Base-by-base conservation (phyloP, 2,113 vertebrate genomes). In the Mixornis gularis region DNA sequence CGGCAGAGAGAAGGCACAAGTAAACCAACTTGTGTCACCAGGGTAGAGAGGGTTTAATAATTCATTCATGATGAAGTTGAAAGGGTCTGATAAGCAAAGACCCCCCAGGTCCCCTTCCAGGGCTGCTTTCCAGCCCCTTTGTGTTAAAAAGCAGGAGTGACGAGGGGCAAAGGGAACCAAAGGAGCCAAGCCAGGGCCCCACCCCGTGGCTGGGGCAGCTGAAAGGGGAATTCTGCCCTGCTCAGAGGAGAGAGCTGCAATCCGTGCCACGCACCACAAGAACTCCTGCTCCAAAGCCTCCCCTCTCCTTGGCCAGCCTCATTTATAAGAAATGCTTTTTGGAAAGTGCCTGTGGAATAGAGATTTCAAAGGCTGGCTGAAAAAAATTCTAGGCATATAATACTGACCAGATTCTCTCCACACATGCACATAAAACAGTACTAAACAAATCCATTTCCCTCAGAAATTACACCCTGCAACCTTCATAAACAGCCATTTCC, bases 361-460 rank as follows among this genome's bases (percentile, higher is more conserved):
- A 83, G 56, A 85, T 84, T 76, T 72, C 81, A 91, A 89, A 82
- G 78, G 21, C 20, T 58, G n/a, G 13, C 38, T 92, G 44, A 72
- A 87, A 85, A 84, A 27, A 38, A 1, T 5, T 16, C 52, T 22
- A 87, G 62, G 44, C 17, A 12, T 49, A 18, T 62, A 72, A 59
- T 17, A 43, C 59, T 59, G 66, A 65, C 71, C 71, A 79, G 49
- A 59, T 73, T 73, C 56, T 69, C 26, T 51, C 13, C 41, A 51
- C 20, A 38, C 17, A 68, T 0, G 2, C 29, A 51, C 20, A 24
- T 4, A n/a, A 41, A 26, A 52, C 43, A 60, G 40, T 13, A 48
- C 38, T 63, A 80, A 87, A 79, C 49, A 89, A 95, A 87, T 4
- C 13, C 24, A 62, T 32, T 63, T 81, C 14, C 52, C 79, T 60